Evolutionary conservation across 1,140 invertebrate species (phyloP).

Genomic region (Drosophila fuyamai): DNA sequence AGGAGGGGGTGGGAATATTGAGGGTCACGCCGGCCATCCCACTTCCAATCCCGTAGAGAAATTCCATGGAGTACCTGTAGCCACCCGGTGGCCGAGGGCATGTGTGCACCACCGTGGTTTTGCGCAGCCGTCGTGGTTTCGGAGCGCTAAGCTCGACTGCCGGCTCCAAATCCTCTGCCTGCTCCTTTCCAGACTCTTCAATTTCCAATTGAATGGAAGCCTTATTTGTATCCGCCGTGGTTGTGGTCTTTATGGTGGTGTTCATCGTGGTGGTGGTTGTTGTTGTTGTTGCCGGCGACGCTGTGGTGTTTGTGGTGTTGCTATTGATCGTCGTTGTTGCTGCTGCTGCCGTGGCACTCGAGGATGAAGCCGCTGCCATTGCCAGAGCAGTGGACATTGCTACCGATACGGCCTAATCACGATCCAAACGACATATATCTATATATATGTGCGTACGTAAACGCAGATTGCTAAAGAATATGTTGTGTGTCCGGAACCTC

Average conservation of each 20-base stretch:
- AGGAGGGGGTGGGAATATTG: constrained; percentile 60
- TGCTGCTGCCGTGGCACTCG: constrained; percentile 43
- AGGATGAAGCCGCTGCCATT: constrained; percentile 50
- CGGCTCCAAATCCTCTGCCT: constrained; percentile 12
- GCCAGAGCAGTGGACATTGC: constrained; percentile 73
- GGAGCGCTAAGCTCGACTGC: background rate
- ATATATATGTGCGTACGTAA: constrained; percentile 49
- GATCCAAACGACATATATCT: constrained; percentile 71
- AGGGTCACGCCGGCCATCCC: constrained; percentile 56
- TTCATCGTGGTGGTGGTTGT: background rate
- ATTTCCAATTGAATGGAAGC: background rate
- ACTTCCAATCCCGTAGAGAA: constrained; percentile 63
- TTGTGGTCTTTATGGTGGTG: constrained; percentile 5
- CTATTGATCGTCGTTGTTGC: constrained; percentile 21
- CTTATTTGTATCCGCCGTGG: constrained; percentile 14
- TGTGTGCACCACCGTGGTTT: constrained; percentile 34
- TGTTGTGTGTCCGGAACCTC: constrained; percentile 61
- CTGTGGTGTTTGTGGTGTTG: constrained; percentile 29
- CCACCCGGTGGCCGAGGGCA: constrained; percentile 66
- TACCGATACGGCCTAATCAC: constrained; percentile 64
- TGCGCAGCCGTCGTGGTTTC: constrained; percentile 21
- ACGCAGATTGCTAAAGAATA: constrained; percentile 59
- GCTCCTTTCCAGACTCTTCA: constrained; percentile 17
- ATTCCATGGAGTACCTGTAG: constrained; percentile 72
- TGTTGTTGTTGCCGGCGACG: constrained; percentile 21